Base-by-base conservation (phyloP, 2,888 invertebrate species). In the Ennomos fuscantarius region DNA sequence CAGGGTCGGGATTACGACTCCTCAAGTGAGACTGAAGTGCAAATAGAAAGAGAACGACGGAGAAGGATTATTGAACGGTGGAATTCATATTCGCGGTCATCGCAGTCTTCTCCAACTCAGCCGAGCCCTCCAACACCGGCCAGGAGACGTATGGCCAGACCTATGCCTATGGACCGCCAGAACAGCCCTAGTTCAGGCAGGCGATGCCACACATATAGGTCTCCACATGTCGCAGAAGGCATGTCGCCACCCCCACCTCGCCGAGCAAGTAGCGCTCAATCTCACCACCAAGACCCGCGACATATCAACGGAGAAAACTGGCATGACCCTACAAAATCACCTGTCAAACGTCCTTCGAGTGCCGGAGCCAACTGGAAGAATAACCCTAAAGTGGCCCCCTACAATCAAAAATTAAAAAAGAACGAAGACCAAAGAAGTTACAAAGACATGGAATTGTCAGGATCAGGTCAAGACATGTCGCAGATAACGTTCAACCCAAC, bases 1-100 rank as follows among this genome's bases (percentile, higher is more conserved):
- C 86, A 96, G 96, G 97, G 97, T 56, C 95, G 95, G 63, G 97
- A 97, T 79, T 97, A 96, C 82, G 96, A 97, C 78, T 95, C 96
- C 8, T 93, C 93, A 58, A 95, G 95, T 81, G 96, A 96, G 85
- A 94, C 94, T 54, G 96, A 96, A 89, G 93, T 94, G 47, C 94
- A 93, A 43, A 80, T 94, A 72, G 95, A 96, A 77, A 93, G 94
- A 48, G 95, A 95, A 55, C 93, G 96, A 53, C 92, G 96, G 59
- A 93, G 93, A 68, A 91, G 94, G 11, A 87, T 96, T 40, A 93
- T 96, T 61, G 95, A 95, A 63, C 95, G 95, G 77, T 96, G 96
- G 96, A 95, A 96, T 70, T 94, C 95, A 35, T 94, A 96, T 2
- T 96, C 96, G 60, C 85, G 93, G 56, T 93, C 93, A 64, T 81